These are phyloP conservation scores for Schlechtendalia chinensis DNA, from an alignment of 1,140 invertebrate genomes.

Conservation along the genomic window DNA sequence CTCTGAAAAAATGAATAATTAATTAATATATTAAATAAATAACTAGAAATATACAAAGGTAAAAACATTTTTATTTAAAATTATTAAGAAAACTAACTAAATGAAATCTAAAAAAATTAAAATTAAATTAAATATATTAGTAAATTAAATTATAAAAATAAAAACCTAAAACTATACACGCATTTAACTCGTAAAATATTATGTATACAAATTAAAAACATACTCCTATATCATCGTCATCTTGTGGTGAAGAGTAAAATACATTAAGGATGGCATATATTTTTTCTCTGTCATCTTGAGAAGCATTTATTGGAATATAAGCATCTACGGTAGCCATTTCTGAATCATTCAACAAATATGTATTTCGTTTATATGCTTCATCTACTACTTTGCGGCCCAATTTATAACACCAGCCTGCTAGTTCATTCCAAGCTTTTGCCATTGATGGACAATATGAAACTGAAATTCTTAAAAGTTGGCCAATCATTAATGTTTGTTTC, in stretches of 20 bases:
- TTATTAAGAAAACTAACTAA: too few relatives aligned
- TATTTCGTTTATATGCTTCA: slow-evolving; percentile 59
- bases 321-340: slow-evolving; percentile 66
- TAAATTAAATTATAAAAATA: neutral
- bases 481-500: slow-evolving; percentile 73
- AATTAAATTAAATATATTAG: neutral
- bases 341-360: slow-evolving; percentile 61
- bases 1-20: slow-evolving; percentile 54
- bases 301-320: slow-evolving; percentile 64
- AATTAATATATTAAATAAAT: neutral
- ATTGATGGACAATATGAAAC: slow-evolving; percentile 75
- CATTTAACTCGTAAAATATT: neutral
- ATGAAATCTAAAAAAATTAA: too few relatives aligned
- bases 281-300: slow-evolving; percentile 62
- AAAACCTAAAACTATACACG: neutral
- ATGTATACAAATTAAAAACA: neutral
- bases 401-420: slow-evolving; percentile 81
- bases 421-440: slow-evolving; percentile 80
- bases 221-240: slow-evolving; percentile 68
- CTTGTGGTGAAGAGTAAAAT: slow-evolving; percentile 63
- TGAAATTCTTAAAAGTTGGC: slow-evolving; percentile 77
- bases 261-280: slow-evolving; percentile 64
- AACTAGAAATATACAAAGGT: neutral
- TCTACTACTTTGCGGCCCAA: slow-evolving; percentile 88
- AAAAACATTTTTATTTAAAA: neutral